phyloP scores from a whole-genome alignment of 2,888 invertebrate genomes.

The Stramonita haemastoma region DNA sequence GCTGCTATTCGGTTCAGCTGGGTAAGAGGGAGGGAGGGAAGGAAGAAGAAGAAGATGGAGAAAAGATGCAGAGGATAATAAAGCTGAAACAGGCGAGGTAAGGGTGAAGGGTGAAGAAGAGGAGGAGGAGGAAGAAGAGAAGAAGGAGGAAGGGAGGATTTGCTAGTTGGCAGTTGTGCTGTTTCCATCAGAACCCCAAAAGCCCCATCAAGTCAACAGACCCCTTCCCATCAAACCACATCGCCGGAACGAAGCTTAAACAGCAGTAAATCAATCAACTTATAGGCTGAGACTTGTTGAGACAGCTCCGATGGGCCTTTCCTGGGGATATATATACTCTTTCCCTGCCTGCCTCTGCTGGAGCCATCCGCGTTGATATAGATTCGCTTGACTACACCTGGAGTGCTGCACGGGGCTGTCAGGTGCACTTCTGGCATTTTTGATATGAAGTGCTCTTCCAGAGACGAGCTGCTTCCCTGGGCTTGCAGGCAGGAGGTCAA shows the following conservation, averaged over 20 bases:
- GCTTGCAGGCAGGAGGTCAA: background rate
- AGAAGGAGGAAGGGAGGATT: background rate
- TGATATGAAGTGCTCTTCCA: conserved; percentile 21
- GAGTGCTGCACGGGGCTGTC: background rate
- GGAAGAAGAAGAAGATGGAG: background rate
- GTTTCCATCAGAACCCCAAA: background rate
- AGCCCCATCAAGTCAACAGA: background rate
- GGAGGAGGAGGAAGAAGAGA: background rate
- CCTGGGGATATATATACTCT: background rate
- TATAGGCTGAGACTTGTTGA: conserved; percentile 8
- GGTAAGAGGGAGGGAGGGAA: background rate
- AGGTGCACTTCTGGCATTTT: conserved; percentile 26
- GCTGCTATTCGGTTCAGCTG: background rate
- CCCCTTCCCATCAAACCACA: background rate
- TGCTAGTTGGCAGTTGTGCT: background rate
- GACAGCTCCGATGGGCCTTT: no score
- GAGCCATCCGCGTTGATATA: conserved; percentile 12
- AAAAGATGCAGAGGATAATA: background rate
- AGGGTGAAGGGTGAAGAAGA: no score
- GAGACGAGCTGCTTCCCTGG: background rate
- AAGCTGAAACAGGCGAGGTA: background rate
- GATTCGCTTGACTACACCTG: conserved; percentile 22
- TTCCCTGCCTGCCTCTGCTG: background rate
- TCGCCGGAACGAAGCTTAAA: background rate
- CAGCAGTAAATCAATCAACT: conserved; percentile 10